Base-by-base conservation (phyloP, 1,140 invertebrate genomes). In the Aphaenogaster ashmeadi region DNA sequence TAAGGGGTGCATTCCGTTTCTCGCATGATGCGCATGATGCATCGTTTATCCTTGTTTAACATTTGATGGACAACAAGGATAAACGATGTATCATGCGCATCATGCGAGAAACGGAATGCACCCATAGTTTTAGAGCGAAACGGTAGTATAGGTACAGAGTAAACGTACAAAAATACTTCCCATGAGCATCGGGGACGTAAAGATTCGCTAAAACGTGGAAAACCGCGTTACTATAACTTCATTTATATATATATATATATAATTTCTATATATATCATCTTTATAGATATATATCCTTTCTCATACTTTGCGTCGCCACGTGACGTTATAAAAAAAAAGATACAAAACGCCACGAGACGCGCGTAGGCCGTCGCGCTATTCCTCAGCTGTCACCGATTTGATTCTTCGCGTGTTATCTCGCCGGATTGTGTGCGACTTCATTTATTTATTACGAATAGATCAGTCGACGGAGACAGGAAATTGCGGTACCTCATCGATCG, bases 141-240 rank as follows among this genome's bases (percentile, higher is more conserved):
- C 91, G 89, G 91, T 91, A 91, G 91, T 89, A 90, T 91, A 92
- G 86, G 88, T 94, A 94, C 89, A 93, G 93, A 94, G 90, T 94
- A 92, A 93, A 94, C 92, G 92, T 94, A 94, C 93, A 94, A 94
- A 94, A 94, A 94, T 94, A 94, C 93, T 94, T 93, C 91, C 89
- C 92, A 91, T 92, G 88, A 91, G 91, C 87, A 92, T 88, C 85
- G 84, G 89, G 89, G 86, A 93, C 89, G 88, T 92, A 92, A 89
- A 89, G 85, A 90, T 90, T 92, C 89, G 85, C 89, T 92, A 92
- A 91, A 89, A 90, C 90, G 89, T 91, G 84, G 90, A 92, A 92
- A 91, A 87, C 89, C 86, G 89, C 88, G 90, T 88, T 85, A 38
- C 64, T 91, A 91, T 88, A 58, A 64, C 86, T 88, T 56, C 8